Evolutionary conservation across 2,113 vertebrate genomes (phyloP).

Genomic region (Nibea coibor): DNA sequence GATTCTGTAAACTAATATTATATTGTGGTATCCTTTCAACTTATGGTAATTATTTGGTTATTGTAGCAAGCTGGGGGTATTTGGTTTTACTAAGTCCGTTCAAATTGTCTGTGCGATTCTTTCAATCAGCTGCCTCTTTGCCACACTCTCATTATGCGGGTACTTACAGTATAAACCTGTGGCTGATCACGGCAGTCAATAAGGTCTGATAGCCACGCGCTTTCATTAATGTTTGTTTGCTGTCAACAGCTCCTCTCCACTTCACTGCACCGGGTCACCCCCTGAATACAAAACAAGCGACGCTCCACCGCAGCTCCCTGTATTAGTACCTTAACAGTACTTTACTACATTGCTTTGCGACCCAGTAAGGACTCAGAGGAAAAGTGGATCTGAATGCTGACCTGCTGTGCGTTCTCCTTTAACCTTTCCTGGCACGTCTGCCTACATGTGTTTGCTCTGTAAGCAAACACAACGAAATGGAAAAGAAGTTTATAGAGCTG

Average conservation of each 20-base stretch:
- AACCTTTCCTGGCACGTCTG: constrained; percentile 15
- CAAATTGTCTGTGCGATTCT: background rate
- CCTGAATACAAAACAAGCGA: constrained; percentile 49
- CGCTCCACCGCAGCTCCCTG: background rate
- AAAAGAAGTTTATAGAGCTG: background rate
- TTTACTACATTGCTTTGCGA: constrained; percentile 21
- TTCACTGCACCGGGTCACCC: background rate
- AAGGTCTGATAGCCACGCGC: constrained; percentile 35
- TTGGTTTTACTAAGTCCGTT: background rate
- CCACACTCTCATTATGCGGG: background rate
- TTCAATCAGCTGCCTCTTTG: background rate
- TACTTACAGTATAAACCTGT: constrained; percentile 16
- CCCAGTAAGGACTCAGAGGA: constrained; percentile 14
- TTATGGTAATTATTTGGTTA: too few relatives aligned
- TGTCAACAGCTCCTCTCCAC: constrained; percentile 36
- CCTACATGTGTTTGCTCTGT: background rate
- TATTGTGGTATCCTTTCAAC: too few relatives aligned
- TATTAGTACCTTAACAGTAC: constrained; percentile 9
- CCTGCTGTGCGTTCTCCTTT: constrained; percentile 17
- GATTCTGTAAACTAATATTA: too few relatives aligned
- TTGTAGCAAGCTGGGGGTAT: background rate
- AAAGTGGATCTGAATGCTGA: constrained; percentile 3
- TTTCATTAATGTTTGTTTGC: constrained; percentile 29
- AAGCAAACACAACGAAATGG: constrained; percentile 28
- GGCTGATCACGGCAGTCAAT: constrained; percentile 40